phyloP scores from a whole-genome alignment of 2,113 vertebrate species.

The Garra rufa region DNA sequence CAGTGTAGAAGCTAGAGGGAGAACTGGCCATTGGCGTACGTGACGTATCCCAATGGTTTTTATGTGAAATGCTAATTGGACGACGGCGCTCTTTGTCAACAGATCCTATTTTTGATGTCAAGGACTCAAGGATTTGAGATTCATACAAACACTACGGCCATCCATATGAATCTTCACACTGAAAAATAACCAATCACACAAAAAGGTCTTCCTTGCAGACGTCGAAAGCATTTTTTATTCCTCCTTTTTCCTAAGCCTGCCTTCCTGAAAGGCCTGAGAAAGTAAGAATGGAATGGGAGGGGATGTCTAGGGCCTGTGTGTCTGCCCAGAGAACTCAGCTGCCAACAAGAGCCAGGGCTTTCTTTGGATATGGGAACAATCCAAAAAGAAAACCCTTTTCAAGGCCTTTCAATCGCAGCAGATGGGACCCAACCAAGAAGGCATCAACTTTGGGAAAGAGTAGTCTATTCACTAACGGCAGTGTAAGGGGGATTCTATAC shows the following conservation, averaged over 20 bases:
- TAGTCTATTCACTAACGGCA: slow-evolving; percentile 37
- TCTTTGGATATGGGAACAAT: slow-evolving; percentile 51
- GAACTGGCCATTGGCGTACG: background rate
- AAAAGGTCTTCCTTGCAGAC: background rate
- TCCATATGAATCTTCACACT: background rate
- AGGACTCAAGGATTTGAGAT: background rate
- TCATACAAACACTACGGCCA: background rate
- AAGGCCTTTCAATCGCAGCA: slow-evolving; percentile 51
- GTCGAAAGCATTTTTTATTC: slow-evolving; percentile 22
- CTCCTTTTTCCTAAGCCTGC: slow-evolving; percentile 18
- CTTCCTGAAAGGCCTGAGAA: slow-evolving; percentile 51
- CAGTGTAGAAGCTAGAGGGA: background rate
- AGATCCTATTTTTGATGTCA: background rate
- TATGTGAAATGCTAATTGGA: slow-evolving; percentile 35
- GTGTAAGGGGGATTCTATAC: slow-evolving; percentile 33
- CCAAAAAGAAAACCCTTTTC: slow-evolving; percentile 51
- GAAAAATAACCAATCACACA: background rate
- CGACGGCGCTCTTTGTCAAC: background rate
- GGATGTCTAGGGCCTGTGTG: slow-evolving; percentile 30
- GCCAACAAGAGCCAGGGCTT: slow-evolving; percentile 45
- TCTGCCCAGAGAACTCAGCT: slow-evolving; percentile 49
- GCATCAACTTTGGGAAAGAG: slow-evolving; percentile 42
- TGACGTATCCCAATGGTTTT: background rate
- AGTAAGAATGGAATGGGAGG: slow-evolving; percentile 42
- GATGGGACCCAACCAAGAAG: slow-evolving; percentile 53